Conservation (phyloP, 2,113 vertebrate species). For the Eolophus roseicapilla region DNA sequence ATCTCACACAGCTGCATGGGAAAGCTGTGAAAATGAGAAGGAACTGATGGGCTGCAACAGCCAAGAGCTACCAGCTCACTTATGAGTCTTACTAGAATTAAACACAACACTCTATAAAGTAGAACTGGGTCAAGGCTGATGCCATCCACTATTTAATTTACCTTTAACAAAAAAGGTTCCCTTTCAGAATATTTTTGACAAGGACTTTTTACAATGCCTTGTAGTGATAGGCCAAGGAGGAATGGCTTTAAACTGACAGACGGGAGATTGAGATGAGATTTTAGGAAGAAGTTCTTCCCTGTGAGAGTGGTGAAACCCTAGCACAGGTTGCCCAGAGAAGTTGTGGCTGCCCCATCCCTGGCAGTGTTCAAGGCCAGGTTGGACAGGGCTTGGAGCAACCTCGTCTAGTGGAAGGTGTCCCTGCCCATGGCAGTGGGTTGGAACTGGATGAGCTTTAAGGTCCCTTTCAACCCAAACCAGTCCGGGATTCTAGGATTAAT, state of each 20-base stretch:
- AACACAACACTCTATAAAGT: background rate
- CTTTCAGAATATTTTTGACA: background rate
- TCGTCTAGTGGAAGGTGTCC: background rate
- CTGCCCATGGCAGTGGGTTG: background rate
- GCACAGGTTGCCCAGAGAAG: background rate
- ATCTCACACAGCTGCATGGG: rapidly evolving
- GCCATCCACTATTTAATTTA: background rate
- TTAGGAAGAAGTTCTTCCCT: background rate
- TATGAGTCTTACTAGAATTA: background rate
- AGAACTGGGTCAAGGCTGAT: background rate
- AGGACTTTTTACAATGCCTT: background rate
- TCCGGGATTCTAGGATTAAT: background rate
- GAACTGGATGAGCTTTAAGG: background rate
- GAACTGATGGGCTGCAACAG: background rate
- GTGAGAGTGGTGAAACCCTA: background rate
- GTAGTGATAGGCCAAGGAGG: background rate
- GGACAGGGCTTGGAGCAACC: background rate
- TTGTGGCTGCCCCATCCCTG: background rate
- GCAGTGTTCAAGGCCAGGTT: background rate
- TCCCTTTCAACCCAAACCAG: background rate
- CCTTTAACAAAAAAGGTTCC: background rate
- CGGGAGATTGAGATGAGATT: background rate
- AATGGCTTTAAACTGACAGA: background rate
- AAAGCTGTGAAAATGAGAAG: background rate
- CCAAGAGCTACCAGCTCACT: background rate